Conservation (phyloP, 2,797 vertebrate species). For the Tangara arthus region DNA sequence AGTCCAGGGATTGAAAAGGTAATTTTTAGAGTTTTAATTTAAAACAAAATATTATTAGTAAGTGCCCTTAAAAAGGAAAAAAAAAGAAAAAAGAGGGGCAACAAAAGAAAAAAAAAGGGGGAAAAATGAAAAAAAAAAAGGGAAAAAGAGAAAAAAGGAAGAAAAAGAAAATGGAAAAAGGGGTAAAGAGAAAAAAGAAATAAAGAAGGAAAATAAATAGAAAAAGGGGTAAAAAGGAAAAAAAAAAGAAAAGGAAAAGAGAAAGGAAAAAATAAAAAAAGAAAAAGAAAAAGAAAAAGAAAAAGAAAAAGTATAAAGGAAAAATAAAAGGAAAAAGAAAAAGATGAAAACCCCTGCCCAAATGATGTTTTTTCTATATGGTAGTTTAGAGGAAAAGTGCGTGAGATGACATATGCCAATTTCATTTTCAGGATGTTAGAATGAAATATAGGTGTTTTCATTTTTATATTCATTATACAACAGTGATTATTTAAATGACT, state of each 20-base stretch:
- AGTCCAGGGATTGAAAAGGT: background rate
- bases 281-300: rapidly evolving
- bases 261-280: rapidly evolving
- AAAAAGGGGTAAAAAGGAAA: no score
- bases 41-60: background rate
- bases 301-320: no score
- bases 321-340: rapidly evolving
- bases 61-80: background rate
- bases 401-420: background rate
- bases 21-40: background rate
- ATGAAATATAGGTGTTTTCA: background rate
- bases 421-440: background rate
- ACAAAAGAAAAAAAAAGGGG: no score
- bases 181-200: no score
- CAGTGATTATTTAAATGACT: background rate
- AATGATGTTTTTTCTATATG: background rate
- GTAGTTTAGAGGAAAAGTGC: background rate
- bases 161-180: rapidly evolving
- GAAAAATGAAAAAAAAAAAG: rapidly evolving
- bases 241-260: rapidly evolving
- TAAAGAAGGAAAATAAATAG: rapidly evolving
- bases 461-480: background rate
- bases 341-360: rapidly evolving
- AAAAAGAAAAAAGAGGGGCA: rapidly evolving
- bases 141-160: no score